Base-by-base conservation (phyloP, 2,113 vertebrate genomes). In the Corythornis cristatus region DNA sequence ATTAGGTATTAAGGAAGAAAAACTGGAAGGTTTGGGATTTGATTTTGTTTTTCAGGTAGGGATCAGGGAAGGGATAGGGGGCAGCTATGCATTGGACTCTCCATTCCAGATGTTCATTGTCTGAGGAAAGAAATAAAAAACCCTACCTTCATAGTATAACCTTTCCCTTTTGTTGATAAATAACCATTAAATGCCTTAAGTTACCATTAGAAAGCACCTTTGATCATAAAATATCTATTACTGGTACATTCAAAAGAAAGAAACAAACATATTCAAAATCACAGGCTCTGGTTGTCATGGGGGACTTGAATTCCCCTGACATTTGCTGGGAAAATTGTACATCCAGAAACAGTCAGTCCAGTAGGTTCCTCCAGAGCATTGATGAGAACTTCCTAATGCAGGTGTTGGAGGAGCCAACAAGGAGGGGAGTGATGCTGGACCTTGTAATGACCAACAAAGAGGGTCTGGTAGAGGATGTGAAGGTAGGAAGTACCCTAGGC, bases 21-120 rank as follows among this genome's bases (percentile, higher is more conserved):
- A 83, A 45, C 15, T 18, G 13, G 7, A 18, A 50, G 15, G 11
- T 60, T 42, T 1, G 19, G 13, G 28, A 19, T 20, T 43, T 62
- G 8, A 4, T 13, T 60, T 62, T 57, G 6, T 22, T 71, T 46
- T 86, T 28, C 9, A 40, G 5, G 3, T 11, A 31, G 22, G 20
- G 17, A 31, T 4, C 29, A n/a, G 56, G n/a, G 16, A 13, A 15
- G n/a, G 11, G 7, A 7, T 12, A 12, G 5, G 7, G 0, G 6
- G 25, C 8, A 40, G 8, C 5, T 26, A 18, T 4, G 18, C 4
- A 1, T 12, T 21, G 33, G 13, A 31, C 20, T 79, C 25, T 60
- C 16, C 54, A 78, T 33, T 74, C 5, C 53, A 84, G 12, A 20
- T 56, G 7, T 58, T 77, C 73, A 18, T 46, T 40, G 12, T 7